Evolutionary conservation across 2,797 vertebrate species (phyloP).

Genomic region (Melanotaenia boesemani): DNA sequence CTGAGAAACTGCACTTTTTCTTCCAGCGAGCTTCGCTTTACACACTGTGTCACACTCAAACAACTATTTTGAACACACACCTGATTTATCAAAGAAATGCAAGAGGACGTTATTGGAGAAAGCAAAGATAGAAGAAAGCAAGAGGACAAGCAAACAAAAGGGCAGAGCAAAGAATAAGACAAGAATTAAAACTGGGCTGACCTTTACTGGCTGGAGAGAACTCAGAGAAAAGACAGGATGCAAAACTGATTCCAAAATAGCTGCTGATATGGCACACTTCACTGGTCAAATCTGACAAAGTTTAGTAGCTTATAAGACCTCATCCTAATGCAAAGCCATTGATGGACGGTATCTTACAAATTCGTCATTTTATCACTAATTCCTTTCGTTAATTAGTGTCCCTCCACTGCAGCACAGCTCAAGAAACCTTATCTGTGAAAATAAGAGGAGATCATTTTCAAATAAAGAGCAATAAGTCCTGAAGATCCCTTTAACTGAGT

Average conservation of each 20-base stretch:
- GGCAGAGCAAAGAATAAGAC: background rate
- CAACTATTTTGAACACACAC: too few relatives aligned
- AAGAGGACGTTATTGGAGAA: too few relatives aligned
- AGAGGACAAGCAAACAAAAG: background rate
- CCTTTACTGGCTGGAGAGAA: background rate
- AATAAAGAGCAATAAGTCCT: background rate
- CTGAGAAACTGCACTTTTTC: too few relatives aligned
- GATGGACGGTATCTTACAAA: background rate
- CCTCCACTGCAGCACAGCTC: background rate
- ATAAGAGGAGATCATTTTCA: background rate
- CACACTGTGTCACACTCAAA: too few relatives aligned
- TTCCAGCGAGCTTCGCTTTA: too few relatives aligned
- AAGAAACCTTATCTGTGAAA: background rate
- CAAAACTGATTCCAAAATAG: background rate
- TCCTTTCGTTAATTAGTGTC: background rate
- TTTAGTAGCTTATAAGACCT: too few relatives aligned
- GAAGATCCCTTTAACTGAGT: slow-evolving; percentile 2
- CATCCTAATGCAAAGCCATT: background rate
- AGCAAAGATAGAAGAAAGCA: too few relatives aligned
- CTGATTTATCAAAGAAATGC: too few relatives aligned
- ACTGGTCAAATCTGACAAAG: too few relatives aligned
- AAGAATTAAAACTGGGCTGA: background rate
- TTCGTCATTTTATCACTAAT: background rate
- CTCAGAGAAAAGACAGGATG: background rate
- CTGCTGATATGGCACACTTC: too few relatives aligned